A percentile compares a stretch with the other conserved stretches of the same genome.
Evolutionary conservation across 2,113 vertebrate species (phyloP).

Genomic region (Phalacrocorax carbo): DNA sequence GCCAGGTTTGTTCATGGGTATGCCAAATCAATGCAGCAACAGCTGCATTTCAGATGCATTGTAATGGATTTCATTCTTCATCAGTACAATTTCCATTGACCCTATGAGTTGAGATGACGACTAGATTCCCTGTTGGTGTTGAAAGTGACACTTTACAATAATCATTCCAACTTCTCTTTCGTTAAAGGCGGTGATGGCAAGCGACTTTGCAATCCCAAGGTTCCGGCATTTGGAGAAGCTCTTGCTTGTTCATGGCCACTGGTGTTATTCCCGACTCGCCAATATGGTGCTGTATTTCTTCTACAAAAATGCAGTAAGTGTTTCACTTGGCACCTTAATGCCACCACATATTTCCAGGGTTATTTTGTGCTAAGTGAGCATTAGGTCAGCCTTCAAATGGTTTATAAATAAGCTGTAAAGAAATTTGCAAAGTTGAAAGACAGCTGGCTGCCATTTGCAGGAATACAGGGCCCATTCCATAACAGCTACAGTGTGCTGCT

Average conservation of each 20-base stretch:
- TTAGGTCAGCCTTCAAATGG: conserved; percentile 45
- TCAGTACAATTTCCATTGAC: neutral
- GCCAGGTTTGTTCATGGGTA: fast-evolving
- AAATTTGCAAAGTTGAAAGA: conserved; percentile 50
- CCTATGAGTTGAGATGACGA: neutral
- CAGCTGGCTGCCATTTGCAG: conserved; percentile 66
- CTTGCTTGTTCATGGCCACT: conserved; percentile 94
- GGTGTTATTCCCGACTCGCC: conserved; percentile 96
- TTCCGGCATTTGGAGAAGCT: conserved; percentile 94
- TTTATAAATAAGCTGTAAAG: conserved; percentile 54
- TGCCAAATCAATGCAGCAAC: neutral
- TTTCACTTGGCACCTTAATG: conserved; percentile 44
- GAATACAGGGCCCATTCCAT: conserved; percentile 7
- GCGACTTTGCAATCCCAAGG: conserved; percentile 91
- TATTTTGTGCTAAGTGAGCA: conserved; percentile 50
- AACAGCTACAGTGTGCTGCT: conserved; percentile 29
- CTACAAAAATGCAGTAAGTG: conserved; percentile 97
- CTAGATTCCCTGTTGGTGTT: neutral
- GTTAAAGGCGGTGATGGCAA: conserved; percentile 95
- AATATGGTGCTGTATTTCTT: conserved; percentile 99
- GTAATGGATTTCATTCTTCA: neutral
- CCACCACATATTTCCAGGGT: conserved; percentile 9
- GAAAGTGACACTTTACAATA: neutral
- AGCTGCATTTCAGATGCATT: neutral
- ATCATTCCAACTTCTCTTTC: neutral